phyloP scores from a whole-genome alignment of 1,140 invertebrate species.

The Pararge aegeria region DNA sequence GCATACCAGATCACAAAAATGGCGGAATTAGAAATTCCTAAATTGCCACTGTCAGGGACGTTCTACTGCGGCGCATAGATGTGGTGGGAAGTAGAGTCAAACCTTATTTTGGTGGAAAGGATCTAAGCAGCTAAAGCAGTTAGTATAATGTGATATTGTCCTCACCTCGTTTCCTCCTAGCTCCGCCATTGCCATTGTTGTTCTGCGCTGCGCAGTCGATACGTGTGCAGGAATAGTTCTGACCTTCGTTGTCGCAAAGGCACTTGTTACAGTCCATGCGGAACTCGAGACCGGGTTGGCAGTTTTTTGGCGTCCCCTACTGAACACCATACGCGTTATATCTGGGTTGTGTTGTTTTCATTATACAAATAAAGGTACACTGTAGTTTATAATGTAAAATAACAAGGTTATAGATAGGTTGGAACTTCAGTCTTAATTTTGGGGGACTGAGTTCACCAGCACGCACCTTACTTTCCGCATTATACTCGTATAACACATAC shows the following conservation, averaged over 20 bases:
- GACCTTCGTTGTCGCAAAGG: conserved; percentile 67
- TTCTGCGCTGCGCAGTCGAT: conserved; percentile 62
- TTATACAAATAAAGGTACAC: neutral
- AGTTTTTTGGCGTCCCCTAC: conserved; percentile 59
- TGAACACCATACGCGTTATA: conserved; percentile 49
- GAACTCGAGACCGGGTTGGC: conserved; percentile 68
- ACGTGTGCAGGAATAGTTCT: conserved; percentile 72
- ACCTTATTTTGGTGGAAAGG: no score
- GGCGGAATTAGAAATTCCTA: no score
- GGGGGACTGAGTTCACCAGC: no score
- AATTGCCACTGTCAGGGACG: no score
- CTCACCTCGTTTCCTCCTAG: conserved; percentile 60
- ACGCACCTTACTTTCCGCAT: no score
- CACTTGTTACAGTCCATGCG: conserved; percentile 77
- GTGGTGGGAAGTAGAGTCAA: no score
- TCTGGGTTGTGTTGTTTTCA: conserved; percentile 26
- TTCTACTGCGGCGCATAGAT: no score
- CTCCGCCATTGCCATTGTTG: conserved; percentile 45
- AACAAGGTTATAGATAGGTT: neutral
- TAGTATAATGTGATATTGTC: no score
- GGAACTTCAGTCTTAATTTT: no score
- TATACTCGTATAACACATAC: no score
- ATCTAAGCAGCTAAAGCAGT: no score
- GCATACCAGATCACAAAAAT: no score
- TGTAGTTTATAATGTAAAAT: neutral